These are phyloP conservation scores for Octomys mimax DNA, from an alignment of 2,797 vertebrate species.

Conservation along the genomic window DNA sequence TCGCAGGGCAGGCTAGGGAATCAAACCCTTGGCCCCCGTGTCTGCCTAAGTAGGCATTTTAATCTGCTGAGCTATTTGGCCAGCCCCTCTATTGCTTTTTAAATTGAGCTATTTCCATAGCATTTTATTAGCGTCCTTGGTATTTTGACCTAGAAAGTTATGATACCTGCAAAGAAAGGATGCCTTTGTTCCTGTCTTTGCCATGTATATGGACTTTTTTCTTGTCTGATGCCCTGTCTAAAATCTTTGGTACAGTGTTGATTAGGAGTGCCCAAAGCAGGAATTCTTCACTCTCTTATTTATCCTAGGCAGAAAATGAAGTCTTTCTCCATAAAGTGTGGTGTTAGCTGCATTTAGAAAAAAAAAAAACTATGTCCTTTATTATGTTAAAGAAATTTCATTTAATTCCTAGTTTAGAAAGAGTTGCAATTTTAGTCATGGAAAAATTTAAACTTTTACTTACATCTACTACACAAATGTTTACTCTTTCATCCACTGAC, in stretches of 20 bases:
- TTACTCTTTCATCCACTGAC: neutral
- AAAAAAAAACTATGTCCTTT: neutral
- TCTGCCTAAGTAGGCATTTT: too few relatives aligned
- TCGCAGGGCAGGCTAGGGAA: too few relatives aligned
- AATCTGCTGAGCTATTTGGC: too few relatives aligned
- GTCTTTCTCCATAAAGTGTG: neutral
- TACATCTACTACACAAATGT: neutral
- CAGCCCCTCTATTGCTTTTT: neutral
- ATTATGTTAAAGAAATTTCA: neutral
- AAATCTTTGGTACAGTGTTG: neutral
- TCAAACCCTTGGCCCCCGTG: too few relatives aligned
- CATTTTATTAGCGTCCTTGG: neutral
- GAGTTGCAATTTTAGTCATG: neutral
- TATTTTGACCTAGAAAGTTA: neutral
- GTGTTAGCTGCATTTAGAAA: neutral
- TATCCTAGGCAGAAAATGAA: neutral
- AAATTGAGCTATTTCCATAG: neutral
- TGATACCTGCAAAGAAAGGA: neutral
- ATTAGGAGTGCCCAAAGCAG: neutral
- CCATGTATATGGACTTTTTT: neutral
- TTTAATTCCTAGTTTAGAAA: neutral
- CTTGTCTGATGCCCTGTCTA: neutral
- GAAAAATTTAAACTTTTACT: neutral
- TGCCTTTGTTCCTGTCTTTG: neutral
- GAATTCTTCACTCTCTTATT: neutral